Base-by-base conservation (phyloP, 2,888 invertebrate species). In the Onchidella celtica region DNA sequence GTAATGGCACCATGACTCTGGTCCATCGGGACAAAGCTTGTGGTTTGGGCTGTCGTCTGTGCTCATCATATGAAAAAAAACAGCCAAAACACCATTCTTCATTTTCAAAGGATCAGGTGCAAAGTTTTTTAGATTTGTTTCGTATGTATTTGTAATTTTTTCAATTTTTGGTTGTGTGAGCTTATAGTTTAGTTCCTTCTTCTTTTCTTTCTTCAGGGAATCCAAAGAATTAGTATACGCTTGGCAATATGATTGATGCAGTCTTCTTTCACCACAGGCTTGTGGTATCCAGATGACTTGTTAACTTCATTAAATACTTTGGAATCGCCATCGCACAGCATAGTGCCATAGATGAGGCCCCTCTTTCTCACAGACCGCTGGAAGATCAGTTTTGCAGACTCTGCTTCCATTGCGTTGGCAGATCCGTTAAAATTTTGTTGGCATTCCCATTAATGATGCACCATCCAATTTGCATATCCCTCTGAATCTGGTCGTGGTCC, bases 171-270 rank as follows among this genome's bases (percentile, higher is more conserved):
- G 57, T 27, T 61, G 40, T 17, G 74, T 74, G 14, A 74, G 36
- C 14, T 59, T 57, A 11, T 34, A 32, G n/a, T 74, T 74, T 14
- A 72, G 21, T 11, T 32, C n/a, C 24, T 32, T 29, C 21, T 74
- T 74, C 27, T 74, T 29, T 59, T n/a, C n/a, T 2, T 74, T 59
- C 24, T 73, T 73, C 34, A 34, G 24, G 34, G 29, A 11, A 17
- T 74, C 61, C 24, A 74, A 74, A 21, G 74, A 57, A 74, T 59
- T 74, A 40, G 59, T 61, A 74, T 74, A 9, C 59, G 11, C 21
- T 74, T 74, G 21, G 59, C 32, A 17, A 59, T 74, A 59, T 74
- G 74, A 21, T 74, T 74, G n/a, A 74, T 74, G 21, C 74, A 74
- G 34, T 74, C 74, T 59, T 59, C 74, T 59, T 29, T 74, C 59